Evolutionary conservation across 2,888 invertebrate genomes (phyloP).

Genomic region (Criorhina ranunculi): DNA sequence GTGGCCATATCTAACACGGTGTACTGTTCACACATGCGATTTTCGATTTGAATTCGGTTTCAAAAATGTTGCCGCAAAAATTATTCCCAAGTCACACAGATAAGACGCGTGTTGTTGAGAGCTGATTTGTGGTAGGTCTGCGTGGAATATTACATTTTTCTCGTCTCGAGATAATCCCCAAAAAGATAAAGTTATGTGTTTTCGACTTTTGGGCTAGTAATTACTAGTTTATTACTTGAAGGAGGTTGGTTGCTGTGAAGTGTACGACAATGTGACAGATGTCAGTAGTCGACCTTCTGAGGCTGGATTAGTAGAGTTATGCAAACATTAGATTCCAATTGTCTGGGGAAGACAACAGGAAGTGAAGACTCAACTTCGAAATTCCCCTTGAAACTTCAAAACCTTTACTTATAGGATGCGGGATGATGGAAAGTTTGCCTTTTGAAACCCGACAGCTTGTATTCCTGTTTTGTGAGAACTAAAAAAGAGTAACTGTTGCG

Average conservation of each 20-base stretch:
- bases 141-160: constrained; percentile 7
- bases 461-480: no score
- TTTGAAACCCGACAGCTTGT: no score
- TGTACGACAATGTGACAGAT: no score
- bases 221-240: constrained; percentile 16
- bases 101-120: constrained; percentile 27
- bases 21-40: neutral
- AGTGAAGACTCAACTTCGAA: no score
- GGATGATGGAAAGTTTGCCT: no score
- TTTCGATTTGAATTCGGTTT: constrained; percentile 33
- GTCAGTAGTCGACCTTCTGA: no score
- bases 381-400: no score
- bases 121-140: constrained; percentile 58
- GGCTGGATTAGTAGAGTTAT: no score
- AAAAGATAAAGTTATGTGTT: constrained; percentile 1
- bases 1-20: constrained; percentile 3
- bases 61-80: constrained; percentile 34
- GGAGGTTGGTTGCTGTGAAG: neutral
- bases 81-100: constrained; percentile 10
- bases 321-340: no score
- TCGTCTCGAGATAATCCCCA: constrained; percentile 9
- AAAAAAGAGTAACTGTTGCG: no score
- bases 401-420: no score
- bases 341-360: no score
- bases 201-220: neutral